A percentile compares a stretch with the other conserved stretches of the same genome.
Conservation (phyloP, 2,888 invertebrate genomes). For the Gortyna flavago region DNA sequence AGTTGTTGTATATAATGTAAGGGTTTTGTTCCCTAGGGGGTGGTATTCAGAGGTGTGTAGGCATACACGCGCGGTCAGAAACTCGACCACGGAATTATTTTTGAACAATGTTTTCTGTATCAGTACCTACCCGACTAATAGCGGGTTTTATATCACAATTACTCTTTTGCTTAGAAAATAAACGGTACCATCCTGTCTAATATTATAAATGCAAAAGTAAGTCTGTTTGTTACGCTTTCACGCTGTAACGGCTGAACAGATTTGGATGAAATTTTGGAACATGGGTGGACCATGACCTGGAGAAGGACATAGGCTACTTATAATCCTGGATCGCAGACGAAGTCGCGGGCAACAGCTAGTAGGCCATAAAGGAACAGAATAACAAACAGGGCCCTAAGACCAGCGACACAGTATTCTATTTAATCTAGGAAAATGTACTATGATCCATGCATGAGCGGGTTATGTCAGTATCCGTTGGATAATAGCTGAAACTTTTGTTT, state of each 20-base stretch:
- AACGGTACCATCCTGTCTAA: background rate
- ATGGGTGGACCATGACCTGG: too few species aligned
- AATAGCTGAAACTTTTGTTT: constrained; percentile 52
- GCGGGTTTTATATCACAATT: background rate
- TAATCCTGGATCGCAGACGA: too few species aligned
- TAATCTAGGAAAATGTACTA: constrained; percentile 41
- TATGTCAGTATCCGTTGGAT: constrained; percentile 33
- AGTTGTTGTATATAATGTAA: constrained; percentile 22
- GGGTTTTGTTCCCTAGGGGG: background rate
- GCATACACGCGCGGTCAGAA: background rate
- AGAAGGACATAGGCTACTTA: too few species aligned
- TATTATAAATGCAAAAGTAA: too few species aligned
- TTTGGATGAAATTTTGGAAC: too few species aligned
- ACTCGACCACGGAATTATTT: background rate
- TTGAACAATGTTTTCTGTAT: background rate
- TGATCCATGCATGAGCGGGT: constrained; percentile 48
- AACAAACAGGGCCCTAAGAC: constrained; percentile 27
- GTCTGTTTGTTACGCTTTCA: too few species aligned
- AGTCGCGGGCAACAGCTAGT: too few species aligned
- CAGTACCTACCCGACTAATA: background rate
- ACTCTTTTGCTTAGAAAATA: constrained; percentile 1
- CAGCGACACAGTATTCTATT: constrained; percentile 31
- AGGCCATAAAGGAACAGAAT: constrained; percentile 22
- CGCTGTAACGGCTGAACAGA: too few species aligned
- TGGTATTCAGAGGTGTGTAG: background rate